phyloP scores from a whole-genome alignment of 1,140 invertebrate species.

The Trinorchestia longiramus region DNA sequence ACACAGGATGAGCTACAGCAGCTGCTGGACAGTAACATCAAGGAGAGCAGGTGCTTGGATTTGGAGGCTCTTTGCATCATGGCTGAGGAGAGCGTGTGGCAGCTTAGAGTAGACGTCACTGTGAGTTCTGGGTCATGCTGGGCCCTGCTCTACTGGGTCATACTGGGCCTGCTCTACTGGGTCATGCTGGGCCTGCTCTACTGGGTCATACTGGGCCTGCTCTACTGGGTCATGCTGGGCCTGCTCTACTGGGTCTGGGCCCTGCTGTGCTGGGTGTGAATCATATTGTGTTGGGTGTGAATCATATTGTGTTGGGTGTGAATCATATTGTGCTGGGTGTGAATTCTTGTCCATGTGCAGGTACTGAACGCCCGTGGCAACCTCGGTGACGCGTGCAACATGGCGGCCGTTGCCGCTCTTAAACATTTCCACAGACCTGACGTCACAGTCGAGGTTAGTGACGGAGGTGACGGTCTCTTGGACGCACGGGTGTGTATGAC shows the following conservation, averaged over 20 bases:
- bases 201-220: neutral
- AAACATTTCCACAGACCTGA: slow-evolving; percentile 58
- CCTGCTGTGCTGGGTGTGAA: too few species aligned
- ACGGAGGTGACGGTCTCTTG: too few species aligned
- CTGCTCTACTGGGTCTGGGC: neutral
- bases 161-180: neutral
- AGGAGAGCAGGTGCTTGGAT: slow-evolving; percentile 56
- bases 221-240: neutral
- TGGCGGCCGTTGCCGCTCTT: slow-evolving; percentile 55
- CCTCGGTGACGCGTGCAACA: slow-evolving; percentile 57
- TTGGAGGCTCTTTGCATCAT: slow-evolving; percentile 54
- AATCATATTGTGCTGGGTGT: too few species aligned
- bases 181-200: neutral
- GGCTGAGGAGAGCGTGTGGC: slow-evolving; percentile 59
- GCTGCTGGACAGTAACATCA: slow-evolving; percentile 58
- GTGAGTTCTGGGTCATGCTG: slow-evolving; percentile 36
- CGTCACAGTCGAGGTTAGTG: slow-evolving; percentile 43
- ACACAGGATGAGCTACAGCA: slow-evolving; percentile 56
- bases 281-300: too few species aligned
- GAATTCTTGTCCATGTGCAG: slow-evolving; percentile 14
- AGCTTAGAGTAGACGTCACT: slow-evolving; percentile 56
- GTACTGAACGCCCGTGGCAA: slow-evolving; percentile 55
- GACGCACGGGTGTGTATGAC: too few species aligned
- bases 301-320: too few species aligned
- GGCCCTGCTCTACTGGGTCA: neutral